Conservation (phyloP, 2,888 invertebrate species). For the Thera britannica region DNA sequence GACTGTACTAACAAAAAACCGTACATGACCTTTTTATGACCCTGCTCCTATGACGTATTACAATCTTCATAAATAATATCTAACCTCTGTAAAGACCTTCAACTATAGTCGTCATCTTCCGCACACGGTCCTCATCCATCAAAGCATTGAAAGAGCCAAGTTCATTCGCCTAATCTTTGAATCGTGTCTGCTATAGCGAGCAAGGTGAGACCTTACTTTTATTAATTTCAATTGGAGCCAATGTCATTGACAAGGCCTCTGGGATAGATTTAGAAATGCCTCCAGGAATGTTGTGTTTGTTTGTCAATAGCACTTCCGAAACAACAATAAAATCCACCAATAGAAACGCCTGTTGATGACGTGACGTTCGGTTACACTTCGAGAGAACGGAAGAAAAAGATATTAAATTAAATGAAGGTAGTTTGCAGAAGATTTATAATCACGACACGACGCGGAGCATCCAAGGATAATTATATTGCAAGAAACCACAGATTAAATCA, state of each 20-base stretch:
- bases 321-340: not conserved
- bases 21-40: not conserved
- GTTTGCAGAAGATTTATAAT: not conserved
- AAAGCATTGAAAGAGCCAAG: slow-evolving; percentile 30
- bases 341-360: slow-evolving; percentile 1
- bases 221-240: slow-evolving; percentile 57
- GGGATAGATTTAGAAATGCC: slow-evolving; percentile 40
- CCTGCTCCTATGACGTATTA: not conserved
- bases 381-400: not conserved
- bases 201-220: slow-evolving; percentile 55
- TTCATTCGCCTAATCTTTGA: slow-evolving; percentile 54
- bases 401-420: not conserved
- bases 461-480: not conserved
- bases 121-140: slow-evolving; percentile 39
- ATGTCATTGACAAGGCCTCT: slow-evolving; percentile 58
- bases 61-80: not conserved
- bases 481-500: not conserved
- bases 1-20: no score
- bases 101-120: slow-evolving; percentile 35
- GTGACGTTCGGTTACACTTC: not conserved
- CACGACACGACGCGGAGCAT: not conserved
- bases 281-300: slow-evolving; percentile 38
- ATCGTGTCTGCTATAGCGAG: slow-evolving; percentile 43
- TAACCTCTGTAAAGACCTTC: slow-evolving; percentile 29
- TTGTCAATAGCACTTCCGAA: slow-evolving; percentile 20